Conservation (phyloP, 2,113 vertebrate genomes). For the Macquaria ambigua region DNA sequence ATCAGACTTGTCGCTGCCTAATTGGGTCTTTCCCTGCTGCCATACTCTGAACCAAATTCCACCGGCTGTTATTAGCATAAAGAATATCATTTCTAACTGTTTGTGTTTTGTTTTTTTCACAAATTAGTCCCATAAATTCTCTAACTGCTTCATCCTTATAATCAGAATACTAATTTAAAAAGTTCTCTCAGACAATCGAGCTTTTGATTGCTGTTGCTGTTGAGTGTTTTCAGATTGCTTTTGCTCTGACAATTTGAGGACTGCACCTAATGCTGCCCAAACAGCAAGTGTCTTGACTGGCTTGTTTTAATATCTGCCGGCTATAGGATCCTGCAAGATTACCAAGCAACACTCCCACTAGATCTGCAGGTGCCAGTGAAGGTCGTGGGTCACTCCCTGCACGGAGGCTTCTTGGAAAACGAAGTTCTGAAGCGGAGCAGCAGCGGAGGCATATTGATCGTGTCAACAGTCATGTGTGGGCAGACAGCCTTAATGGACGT, state of each 20-base stretch:
- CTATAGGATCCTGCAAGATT: background rate
- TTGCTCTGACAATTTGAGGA: background rate
- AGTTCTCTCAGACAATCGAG: background rate
- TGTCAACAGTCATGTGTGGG: conserved; percentile 64
- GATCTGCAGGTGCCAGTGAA: conserved; percentile 29
- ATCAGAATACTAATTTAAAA: background rate
- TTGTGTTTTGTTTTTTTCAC: background rate
- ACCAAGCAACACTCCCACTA: conserved; percentile 8
- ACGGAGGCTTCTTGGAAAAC: conserved; percentile 28
- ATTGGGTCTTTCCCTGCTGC: conserved; percentile 47
- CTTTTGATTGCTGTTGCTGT: background rate
- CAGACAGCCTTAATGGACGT: conserved; percentile 59
- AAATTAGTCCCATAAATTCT: background rate
- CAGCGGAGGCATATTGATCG: conserved; percentile 49
- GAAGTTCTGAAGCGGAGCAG: conserved; percentile 14
- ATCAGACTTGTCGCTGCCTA: conserved; percentile 42
- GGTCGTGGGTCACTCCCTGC: conserved; percentile 7
- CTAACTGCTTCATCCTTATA: background rate
- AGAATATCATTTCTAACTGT: conserved; percentile 9
- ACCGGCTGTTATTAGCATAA: conserved; percentile 5
- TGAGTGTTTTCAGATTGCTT: background rate
- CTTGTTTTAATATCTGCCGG: background rate
- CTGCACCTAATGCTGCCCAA: background rate
- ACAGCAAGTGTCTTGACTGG: background rate
- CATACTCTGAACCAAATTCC: background rate